Conservation (phyloP, 2,888 invertebrate genomes). For the Cephalotes varians region DNA sequence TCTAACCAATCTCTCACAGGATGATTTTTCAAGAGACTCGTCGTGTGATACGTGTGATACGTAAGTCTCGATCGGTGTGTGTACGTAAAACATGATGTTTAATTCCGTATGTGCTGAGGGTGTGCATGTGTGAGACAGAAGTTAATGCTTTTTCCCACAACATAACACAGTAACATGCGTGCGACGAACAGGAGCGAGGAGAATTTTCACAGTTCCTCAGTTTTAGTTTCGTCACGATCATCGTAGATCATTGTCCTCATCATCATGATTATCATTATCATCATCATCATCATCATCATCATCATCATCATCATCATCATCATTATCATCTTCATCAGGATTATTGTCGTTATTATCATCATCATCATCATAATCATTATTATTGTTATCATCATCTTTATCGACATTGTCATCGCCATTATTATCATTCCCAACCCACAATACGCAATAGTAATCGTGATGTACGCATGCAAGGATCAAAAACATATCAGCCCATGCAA, state of each 20-base stretch:
- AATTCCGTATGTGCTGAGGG: conserved; percentile 55
- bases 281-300: neutral
- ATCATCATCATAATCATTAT: conserved; percentile 67
- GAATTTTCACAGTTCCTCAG: conserved; percentile 1
- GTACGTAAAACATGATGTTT: conserved; percentile 36
- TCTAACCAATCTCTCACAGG: conserved; percentile 78
- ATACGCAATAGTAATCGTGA: conserved; percentile 70
- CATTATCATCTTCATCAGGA: conserved; percentile 26
- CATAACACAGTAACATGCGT: conserved; percentile 62
- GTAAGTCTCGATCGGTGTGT: conserved; percentile 27
- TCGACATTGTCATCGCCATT: conserved; percentile 60
- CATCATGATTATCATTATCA: conserved; percentile 13
- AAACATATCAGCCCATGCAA: conserved; percentile 77
- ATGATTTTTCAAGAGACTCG: conserved; percentile 43
- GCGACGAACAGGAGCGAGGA: conserved; percentile 22
- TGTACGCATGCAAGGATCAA: conserved; percentile 78
- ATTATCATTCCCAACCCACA: conserved; percentile 68
- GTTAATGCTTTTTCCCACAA: conserved; percentile 45
- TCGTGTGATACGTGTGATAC: conserved; percentile 25
- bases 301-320: conserved; percentile 3
- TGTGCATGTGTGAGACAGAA: conserved; percentile 51
- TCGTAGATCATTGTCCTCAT: conserved; percentile 14
- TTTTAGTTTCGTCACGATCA: conserved; percentile 5
- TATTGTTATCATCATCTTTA: too few relatives aligned
- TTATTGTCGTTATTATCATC: conserved; percentile 28